Evolutionary conservation across 2,797 vertebrate species (phyloP).

Genomic region (Columba guinea): DNA sequence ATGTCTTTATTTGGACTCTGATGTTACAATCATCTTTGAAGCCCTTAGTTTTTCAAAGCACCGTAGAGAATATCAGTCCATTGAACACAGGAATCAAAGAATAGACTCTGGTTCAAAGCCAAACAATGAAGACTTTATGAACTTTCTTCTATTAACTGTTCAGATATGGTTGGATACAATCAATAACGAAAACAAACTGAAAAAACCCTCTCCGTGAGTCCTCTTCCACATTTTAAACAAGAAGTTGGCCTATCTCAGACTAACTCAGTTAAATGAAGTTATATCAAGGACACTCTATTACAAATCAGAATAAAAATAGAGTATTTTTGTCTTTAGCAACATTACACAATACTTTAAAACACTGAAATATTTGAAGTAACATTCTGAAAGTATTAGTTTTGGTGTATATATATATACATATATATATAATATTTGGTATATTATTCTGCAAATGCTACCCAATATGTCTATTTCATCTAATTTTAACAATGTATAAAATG

Average conservation of each 20-base stretch:
- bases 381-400: not conserved
- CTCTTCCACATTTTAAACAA: not conserved
- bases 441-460: not conserved
- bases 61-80: not conserved
- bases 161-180: not conserved
- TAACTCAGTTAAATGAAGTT: not conserved
- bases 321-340: not conserved
- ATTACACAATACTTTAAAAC: not conserved
- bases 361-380: not conserved
- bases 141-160: not conserved
- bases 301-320: not conserved
- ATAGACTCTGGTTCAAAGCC: not conserved
- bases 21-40: not conserved
- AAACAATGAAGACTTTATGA: not conserved
- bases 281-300: not conserved
- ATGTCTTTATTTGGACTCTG: not conserved
- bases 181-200: not conserved
- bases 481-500: not conserved
- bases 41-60: not conserved
- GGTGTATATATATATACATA: too few species aligned
- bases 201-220: not conserved
- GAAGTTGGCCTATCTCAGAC: not conserved
- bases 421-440: too few species aligned
- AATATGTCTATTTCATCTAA: not conserved
- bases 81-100: not conserved